Evolutionary conservation across 2,888 invertebrate genomes (phyloP), one percentile per base, ranked within the genome.

Genomic region (Nemurella pictetii): DNA sequence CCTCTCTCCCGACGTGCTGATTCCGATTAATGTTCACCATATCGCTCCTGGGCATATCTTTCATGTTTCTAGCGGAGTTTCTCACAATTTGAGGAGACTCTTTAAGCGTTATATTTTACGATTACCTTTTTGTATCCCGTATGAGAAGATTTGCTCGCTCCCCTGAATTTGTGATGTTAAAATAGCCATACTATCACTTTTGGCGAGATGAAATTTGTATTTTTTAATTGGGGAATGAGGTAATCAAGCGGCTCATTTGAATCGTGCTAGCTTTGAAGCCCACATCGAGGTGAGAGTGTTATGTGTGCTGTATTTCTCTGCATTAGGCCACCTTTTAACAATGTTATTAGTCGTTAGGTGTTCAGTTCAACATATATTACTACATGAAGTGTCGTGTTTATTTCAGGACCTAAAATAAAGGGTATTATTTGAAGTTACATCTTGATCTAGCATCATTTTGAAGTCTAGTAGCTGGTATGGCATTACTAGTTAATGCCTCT

Each of bases 31-130:
- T 28, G 75, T 75, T 9, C 75, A 28, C 15, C 75, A 75, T 75
- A 75, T 75, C 75, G 12, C 25, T 75, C 75, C 75, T 25, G 7
- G 9, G 26, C 75, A 75, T 75, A 75, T 75, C 75, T 75, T 75
- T 26, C 75, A 75, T 26, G 75, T 75, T 2, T 20, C 20, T 55
- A 55, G 55, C 20, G n/a, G 55, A 55, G 55, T 2, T 55, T 55
- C 55, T 55, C 1, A 20, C 55, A 55, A 20, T 1, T 20, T 55
- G 32, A 32, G 32, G 9, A 32, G 32, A 5, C 32, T 32, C 32
- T 32, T 32, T 32, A 9, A 32, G n/a, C n/a, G n/a, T 32, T 32
- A 32, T 32, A 32, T 32, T 32, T 32, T 32, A 32, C 32, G 32
- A 32, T 55, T 55, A 55, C 55, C 3, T 55, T 7, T 55, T 15